phyloP scores from a whole-genome alignment of 2,888 invertebrate genomes.

The Andrena bicolor region DNA sequence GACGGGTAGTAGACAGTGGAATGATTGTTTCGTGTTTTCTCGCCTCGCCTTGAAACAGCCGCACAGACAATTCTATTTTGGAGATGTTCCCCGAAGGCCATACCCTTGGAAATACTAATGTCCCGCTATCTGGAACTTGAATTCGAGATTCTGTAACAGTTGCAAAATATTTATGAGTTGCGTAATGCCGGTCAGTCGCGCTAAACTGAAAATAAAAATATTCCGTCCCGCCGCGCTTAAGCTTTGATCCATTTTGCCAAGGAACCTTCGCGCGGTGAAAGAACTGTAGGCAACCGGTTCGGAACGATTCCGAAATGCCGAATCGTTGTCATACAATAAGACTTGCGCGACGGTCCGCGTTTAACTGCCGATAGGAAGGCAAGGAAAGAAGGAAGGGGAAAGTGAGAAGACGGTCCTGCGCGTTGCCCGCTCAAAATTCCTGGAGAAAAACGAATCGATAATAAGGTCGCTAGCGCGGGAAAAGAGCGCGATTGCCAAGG shows the following conservation, averaged over 20 bases:
- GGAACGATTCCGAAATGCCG: background rate
- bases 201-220: background rate
- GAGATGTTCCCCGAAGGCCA: too few relatives aligned
- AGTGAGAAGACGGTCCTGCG: too few relatives aligned
- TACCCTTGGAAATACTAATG: too few relatives aligned
- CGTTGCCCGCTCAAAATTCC: too few relatives aligned
- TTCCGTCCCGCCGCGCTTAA: background rate
- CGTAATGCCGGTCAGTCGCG: background rate
- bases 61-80: too few relatives aligned
- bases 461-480: too few relatives aligned
- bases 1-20: background rate
- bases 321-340: background rate
- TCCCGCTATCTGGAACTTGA: too few relatives aligned
- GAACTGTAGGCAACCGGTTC: background rate
- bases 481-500: too few relatives aligned
- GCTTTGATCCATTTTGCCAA: background rate
- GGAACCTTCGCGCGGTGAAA: background rate
- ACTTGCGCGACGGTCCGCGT: background rate
- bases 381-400: background rate
- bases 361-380: too few relatives aligned
- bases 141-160: background rate
- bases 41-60: too few relatives aligned
- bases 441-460: too few relatives aligned
- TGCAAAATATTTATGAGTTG: background rate
- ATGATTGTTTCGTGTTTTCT: too few relatives aligned